phyloP scores from a whole-genome alignment of 2,888 invertebrate species.

The Drosophila mimetica region DNA sequence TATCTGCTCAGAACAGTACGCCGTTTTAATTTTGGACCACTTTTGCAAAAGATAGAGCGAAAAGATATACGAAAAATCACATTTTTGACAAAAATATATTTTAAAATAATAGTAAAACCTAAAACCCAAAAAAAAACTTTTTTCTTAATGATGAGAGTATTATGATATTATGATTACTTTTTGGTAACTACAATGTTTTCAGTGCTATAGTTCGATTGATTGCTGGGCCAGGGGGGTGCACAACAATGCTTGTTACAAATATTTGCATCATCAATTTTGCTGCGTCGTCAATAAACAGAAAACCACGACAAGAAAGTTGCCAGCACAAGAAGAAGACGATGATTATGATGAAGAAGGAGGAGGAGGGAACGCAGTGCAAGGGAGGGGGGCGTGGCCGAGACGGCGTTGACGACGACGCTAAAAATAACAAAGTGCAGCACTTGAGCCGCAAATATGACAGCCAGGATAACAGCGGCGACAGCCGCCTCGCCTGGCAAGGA shows the following conservation, averaged over 20 bases:
- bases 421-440: conserved; percentile 75
- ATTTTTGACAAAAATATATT: no score
- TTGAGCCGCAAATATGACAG: conserved; percentile 76
- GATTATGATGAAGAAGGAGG: background rate
- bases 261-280: conserved; percentile 67
- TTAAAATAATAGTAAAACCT: no score
- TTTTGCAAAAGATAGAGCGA: no score
- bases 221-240: background rate
- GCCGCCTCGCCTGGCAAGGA: conserved; percentile 30
- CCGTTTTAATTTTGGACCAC: no score
- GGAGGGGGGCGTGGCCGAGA: conserved; percentile 11
- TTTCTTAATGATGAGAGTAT: no score
- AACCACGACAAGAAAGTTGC: conserved; percentile 12
- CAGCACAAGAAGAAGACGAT: background rate
- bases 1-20: no score
- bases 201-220: conserved; percentile 6
- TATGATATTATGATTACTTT: no score
- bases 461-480: conserved; percentile 35
- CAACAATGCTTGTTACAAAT: conserved; percentile 37
- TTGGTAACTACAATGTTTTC: background rate
- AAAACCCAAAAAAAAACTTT: no score
- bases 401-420: conserved; percentile 56
- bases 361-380: background rate
- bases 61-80: no score
- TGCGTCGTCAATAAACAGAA: conserved; percentile 44